These are phyloP conservation scores for Aporophyla nigra DNA, from an alignment of 2,888 invertebrate species.

Conservation along the genomic window DNA sequence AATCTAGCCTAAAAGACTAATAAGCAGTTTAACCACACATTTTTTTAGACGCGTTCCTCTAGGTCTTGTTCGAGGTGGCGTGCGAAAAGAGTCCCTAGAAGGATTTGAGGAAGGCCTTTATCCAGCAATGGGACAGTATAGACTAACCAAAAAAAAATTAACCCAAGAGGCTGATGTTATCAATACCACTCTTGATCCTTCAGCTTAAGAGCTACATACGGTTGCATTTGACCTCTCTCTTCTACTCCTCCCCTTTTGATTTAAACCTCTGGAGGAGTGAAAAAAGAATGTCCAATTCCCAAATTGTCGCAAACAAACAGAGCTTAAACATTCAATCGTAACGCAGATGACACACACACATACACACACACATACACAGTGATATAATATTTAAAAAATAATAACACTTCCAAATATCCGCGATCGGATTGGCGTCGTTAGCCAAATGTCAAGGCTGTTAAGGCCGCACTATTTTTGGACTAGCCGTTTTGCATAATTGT, in stretches of 20 bases:
- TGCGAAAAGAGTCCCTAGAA: no score
- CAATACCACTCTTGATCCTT: no score
- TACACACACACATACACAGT: background rate
- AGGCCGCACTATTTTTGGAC: conserved; percentile 41
- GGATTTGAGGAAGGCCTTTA: no score
- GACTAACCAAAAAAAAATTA: no score
- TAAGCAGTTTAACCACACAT: no score
- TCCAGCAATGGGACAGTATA: no score
- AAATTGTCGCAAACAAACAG: background rate
- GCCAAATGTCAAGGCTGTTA: conserved; percentile 65
- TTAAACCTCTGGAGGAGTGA: background rate
- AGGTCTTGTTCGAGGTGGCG: no score
- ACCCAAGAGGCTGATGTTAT: no score
- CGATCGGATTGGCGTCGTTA: conserved; percentile 49
- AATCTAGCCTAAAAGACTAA: no score
- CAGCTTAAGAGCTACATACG: background rate
- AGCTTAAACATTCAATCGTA: conserved; percentile 7
- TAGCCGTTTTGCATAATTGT: conserved; percentile 38
- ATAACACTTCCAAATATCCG: conserved; percentile 46
- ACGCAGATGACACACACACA: conserved; percentile 6
- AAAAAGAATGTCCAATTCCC: accelerated
- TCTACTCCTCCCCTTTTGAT: background rate
- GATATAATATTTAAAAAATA: conserved; percentile 27
- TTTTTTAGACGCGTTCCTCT: no score
- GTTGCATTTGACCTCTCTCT: background rate